These are phyloP conservation scores for Telmatherina bonti DNA, from an alignment of 2,797 vertebrate species.

Conservation along the genomic window DNA sequence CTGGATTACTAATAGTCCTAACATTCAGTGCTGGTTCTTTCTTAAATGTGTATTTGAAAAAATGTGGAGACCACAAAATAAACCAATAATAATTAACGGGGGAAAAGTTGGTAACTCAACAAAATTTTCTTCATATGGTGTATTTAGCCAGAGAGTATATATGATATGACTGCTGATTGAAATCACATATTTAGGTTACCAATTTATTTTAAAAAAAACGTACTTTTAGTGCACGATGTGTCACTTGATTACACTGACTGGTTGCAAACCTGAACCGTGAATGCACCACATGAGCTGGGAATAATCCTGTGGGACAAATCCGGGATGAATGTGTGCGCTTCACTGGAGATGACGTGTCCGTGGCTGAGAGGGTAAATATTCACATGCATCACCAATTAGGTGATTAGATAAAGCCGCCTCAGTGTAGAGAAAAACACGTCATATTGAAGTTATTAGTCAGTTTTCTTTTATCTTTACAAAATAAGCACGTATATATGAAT, in stretches of 20 bases:
- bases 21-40: no score
- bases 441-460: background rate
- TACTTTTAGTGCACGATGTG: no score
- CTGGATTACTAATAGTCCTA: background rate
- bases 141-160: no score
- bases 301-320: conserved; percentile 21
- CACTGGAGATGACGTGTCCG: conserved; percentile 73
- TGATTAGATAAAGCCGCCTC: background rate
- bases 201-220: background rate
- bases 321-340: conserved; percentile 22
- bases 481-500: fast-evolving
- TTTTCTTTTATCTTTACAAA: background rate
- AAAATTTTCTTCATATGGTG: no score
- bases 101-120: no score
- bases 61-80: no score
- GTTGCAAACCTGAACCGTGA: background rate
- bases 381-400: background rate
- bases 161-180: no score
- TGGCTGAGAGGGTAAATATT: conserved; percentile 49
- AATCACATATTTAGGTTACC: no score
- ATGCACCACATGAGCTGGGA: conserved; percentile 1
- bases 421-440: background rate
- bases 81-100: no score
- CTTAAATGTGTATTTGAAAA: no score
- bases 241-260: background rate